phyloP scores from a whole-genome alignment of 1,140 invertebrate species.

The Lordiphosa collinella region DNA sequence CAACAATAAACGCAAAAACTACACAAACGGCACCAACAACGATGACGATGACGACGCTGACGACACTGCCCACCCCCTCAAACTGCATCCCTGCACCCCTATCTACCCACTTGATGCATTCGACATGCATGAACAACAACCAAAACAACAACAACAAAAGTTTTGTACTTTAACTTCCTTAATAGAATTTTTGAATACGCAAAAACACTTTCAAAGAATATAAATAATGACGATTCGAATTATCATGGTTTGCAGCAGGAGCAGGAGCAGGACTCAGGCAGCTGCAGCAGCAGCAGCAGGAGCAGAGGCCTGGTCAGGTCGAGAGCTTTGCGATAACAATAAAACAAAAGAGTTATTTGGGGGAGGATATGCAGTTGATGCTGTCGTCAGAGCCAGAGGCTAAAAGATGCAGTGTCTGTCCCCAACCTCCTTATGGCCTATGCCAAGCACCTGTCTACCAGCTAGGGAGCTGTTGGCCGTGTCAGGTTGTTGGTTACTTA shows the following conservation, averaged over 20 bases:
- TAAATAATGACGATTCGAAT: constrained; percentile 77
- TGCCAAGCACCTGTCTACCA: neutral
- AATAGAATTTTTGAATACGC: constrained; percentile 78
- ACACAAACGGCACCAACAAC: constrained; percentile 50
- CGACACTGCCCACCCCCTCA: too few species aligned
- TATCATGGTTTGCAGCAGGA: constrained; percentile 43
- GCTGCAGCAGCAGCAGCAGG: neutral
- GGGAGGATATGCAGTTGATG: neutral
- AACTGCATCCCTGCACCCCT: neutral
- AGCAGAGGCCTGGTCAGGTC: neutral
- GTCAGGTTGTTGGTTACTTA: constrained; percentile 47
- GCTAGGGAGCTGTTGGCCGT: constrained; percentile 10
- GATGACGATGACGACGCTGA: constrained; percentile 48
- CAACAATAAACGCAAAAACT: constrained; percentile 78
- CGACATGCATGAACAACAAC: constrained; percentile 68
- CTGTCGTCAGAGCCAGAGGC: neutral
- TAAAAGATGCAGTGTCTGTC: neutral
- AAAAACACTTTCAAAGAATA: constrained; percentile 79
- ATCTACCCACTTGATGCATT: constrained; percentile 48
- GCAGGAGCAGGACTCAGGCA: neutral
- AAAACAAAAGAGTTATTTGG: constrained; percentile 41
- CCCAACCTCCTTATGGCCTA: too few species aligned
- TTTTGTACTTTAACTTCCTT: constrained; percentile 76
- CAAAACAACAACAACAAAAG: constrained; percentile 40
- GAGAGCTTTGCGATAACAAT: constrained; percentile 37